Conservation (phyloP, 2,113 vertebrate genomes). For the Malurus cyaneus region DNA sequence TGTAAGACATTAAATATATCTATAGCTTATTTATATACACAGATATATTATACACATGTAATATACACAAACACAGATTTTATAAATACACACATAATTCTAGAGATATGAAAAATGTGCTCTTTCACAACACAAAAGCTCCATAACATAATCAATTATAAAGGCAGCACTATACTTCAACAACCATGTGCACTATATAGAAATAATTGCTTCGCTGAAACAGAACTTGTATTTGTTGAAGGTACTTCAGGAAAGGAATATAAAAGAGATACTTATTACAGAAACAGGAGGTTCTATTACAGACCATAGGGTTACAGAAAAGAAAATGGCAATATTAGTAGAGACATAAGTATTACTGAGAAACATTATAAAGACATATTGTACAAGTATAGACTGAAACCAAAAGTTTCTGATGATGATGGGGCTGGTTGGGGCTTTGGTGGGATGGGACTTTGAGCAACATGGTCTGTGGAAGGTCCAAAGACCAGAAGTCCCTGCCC, state of each 20-base stretch:
- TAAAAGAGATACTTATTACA: conserved; percentile 20
- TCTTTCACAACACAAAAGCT: neutral
- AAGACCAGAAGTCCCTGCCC: neutral
- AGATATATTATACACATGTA: neutral
- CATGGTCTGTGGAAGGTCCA: neutral
- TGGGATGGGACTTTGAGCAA: neutral
- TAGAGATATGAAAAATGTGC: neutral
- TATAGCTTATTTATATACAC: neutral
- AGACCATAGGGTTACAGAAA: neutral
- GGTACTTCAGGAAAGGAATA: neutral
- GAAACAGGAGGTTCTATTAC: conserved; percentile 12
- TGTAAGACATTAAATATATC: neutral
- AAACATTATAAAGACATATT: neutral
- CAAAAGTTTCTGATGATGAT: neutral
- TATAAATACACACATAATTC: neutral
- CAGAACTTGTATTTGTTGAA: neutral
- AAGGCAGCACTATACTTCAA: neutral
- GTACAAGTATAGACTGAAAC: neutral
- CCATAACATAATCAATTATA: neutral
- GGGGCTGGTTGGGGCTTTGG: too few relatives aligned
- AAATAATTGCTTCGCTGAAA: neutral
- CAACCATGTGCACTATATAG: neutral
- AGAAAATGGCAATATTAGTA: neutral
- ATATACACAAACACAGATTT: neutral
- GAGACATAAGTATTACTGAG: neutral